Evolutionary conservation across 2,797 vertebrate genomes (phyloP), one percentile per base, ranked within the genome.

Genomic region (Coccyzus lansbergi): DNA sequence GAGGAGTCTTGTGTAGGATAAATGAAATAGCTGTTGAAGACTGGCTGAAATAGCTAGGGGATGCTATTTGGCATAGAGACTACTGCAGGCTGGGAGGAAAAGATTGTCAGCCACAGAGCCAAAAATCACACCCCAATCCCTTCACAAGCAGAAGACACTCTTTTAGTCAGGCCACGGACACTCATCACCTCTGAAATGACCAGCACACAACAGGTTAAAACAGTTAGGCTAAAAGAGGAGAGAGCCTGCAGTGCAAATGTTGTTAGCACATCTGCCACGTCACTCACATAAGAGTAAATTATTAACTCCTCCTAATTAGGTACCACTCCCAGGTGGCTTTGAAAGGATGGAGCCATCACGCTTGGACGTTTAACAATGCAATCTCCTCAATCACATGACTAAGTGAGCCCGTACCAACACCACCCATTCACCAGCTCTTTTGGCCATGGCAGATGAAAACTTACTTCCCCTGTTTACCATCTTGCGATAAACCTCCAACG

Each of bases 271-370:
- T 56, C 44, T 4, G 1, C 64, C 49, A 68, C 21, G 1, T 68
- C 49, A 68, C 21, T 87, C 64, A 74, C 67, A 82, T 78, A 82
- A 60, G 78, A 84, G 75, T 94, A 58, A 95, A 86, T 93, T 46
- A 94, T 94, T 96, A 94, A 94, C 78, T 83, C 10, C 60, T 84
- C 31, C 71, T 87, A 89, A 94, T 76, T 72, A 84, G 65, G 38
- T 79, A 83, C 88, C 92, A 68, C 92, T 92, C 92, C 89, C 62
- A 64, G n/a, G n/a, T n/a, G 51, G 31, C 46, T 92, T 58, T 75
- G 69, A 81, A 91, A 89, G 64, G 76, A 74, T 2, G 3, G 51
- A 92, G 29, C 0, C 3, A 78, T 56, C 59, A 19, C 1, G 1
- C 0, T 1, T 34, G n/a, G 67, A 75, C 21, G 19, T 58, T 67